Evolutionary conservation across 2,113 vertebrate genomes (phyloP).

Genomic region (Apodemus speciosus): DNA sequence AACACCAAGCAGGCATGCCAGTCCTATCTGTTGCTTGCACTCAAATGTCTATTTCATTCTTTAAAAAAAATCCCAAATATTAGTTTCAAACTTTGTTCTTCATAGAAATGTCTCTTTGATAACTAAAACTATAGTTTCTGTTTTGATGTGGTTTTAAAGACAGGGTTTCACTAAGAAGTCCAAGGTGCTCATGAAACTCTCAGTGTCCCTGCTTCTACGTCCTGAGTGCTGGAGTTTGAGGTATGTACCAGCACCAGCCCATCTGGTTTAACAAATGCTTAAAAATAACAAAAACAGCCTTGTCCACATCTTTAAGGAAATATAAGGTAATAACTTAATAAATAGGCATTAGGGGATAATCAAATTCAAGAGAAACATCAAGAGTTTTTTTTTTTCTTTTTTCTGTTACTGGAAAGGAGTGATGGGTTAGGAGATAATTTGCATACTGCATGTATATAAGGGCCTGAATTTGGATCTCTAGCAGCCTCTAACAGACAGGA

Average conservation of each 20-base stretch:
- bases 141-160: neutral
- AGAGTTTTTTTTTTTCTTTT: neutral
- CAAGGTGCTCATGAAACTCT: neutral
- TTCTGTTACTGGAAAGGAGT: neutral
- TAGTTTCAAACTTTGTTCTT: slow-evolving; percentile 4
- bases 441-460: neutral
- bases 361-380: neutral
- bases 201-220: too few species aligned
- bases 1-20: neutral
- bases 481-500: neutral
- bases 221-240: neutral
- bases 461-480: too few species aligned
- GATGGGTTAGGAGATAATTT: neutral
- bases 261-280: neutral
- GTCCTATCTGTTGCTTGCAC: neutral
- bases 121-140: neutral
- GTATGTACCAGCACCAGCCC: neutral
- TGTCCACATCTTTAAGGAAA: neutral
- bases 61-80: neutral
- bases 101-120: neutral
- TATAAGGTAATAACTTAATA: neutral
- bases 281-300: neutral
- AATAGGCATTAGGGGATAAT: neutral
- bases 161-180: neutral
- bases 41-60: slow-evolving; percentile 23